Percentiles rank a stretch among this genome's conserved stretches.
Conservation (phyloP, 1,140 invertebrate genomes). For the Drosophila lowei region DNA sequence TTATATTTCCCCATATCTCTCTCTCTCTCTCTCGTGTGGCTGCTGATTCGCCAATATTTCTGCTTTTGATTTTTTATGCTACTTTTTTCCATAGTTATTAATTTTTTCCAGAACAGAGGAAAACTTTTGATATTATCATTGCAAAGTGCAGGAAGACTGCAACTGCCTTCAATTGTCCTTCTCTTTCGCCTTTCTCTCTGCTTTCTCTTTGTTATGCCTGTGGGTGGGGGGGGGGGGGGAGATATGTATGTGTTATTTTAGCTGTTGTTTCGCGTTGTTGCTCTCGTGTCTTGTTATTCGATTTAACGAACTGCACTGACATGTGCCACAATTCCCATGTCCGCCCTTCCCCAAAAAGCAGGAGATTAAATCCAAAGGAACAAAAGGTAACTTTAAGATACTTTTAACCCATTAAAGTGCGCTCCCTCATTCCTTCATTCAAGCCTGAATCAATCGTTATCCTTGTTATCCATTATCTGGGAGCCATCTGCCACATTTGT, state of each 20-base stretch:
- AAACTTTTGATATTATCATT: too few relatives aligned
- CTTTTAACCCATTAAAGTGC: too few relatives aligned
- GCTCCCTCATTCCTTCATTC: too few relatives aligned
- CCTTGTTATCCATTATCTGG: too few relatives aligned
- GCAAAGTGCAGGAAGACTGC: too few relatives aligned
- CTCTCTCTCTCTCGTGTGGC: neutral
- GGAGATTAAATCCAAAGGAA: constrained; percentile 7
- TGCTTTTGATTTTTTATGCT: neutral
- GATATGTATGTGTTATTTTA: constrained; percentile 37
- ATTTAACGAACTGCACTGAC: constrained; percentile 52
- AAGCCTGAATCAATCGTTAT: too few relatives aligned
- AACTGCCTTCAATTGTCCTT: too few relatives aligned
- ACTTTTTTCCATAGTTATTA: too few relatives aligned
- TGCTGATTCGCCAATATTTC: constrained; percentile 13
- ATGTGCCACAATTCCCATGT: constrained; percentile 40
- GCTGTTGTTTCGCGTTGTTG: constrained; percentile 18
- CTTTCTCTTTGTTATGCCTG: constrained; percentile 21
- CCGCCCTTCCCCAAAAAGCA: constrained; percentile 1
- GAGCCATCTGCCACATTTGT: too few relatives aligned
- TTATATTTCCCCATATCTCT: constrained; percentile 22
- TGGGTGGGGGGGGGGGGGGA: neutral
- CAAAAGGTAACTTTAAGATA: neutral
- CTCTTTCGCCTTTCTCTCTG: too few relatives aligned
- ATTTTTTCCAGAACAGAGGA: too few relatives aligned
- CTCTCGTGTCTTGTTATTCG: constrained; percentile 48